phyloP scores from a whole-genome alignment of 2,888 invertebrate genomes.

The Entomobrya proxima region DNA sequence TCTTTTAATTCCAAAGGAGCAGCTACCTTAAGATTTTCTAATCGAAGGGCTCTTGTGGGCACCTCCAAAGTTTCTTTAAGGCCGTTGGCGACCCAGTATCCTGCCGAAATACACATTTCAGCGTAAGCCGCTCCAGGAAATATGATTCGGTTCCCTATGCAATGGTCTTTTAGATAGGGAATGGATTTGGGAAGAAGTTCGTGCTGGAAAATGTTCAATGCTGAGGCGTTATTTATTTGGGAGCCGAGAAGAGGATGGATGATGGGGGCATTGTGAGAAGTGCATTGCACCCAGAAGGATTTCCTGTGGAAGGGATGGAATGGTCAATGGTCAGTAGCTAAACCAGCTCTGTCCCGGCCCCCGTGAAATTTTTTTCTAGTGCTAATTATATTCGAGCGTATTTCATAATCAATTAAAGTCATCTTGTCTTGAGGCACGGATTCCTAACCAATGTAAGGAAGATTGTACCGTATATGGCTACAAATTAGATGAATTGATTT shows the following conservation, averaged over 20 bases:
- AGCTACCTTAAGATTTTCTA: not conserved
- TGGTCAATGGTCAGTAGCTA: too few species aligned
- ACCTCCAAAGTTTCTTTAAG: not conserved
- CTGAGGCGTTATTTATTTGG: not conserved
- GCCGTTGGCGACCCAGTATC: not conserved
- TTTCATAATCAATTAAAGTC: too few species aligned
- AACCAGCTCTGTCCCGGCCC: too few species aligned
- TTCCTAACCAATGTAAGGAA: too few species aligned
- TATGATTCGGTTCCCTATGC: constrained; percentile 19
- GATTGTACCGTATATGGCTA: too few species aligned
- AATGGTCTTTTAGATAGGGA: constrained; percentile 37
- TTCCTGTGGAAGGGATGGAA: constrained; percentile 44
- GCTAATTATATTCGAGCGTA: too few species aligned
- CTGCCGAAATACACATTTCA: constrained; percentile 31
- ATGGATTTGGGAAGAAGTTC: not conserved
- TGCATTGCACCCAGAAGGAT: not conserved
- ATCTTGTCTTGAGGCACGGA: too few species aligned
- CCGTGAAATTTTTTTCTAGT: too few species aligned
- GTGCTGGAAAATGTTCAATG: not conserved
- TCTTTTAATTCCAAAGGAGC: constrained; percentile 5
- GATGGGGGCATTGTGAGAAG: not conserved
- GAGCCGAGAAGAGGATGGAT: constrained; percentile 49
- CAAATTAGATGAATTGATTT: too few species aligned
- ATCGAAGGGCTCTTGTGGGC: not conserved
- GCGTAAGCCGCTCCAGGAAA: constrained; percentile 4